Conservation (phyloP, 2,113 vertebrate species). For the Leuciscus idus region DNA sequence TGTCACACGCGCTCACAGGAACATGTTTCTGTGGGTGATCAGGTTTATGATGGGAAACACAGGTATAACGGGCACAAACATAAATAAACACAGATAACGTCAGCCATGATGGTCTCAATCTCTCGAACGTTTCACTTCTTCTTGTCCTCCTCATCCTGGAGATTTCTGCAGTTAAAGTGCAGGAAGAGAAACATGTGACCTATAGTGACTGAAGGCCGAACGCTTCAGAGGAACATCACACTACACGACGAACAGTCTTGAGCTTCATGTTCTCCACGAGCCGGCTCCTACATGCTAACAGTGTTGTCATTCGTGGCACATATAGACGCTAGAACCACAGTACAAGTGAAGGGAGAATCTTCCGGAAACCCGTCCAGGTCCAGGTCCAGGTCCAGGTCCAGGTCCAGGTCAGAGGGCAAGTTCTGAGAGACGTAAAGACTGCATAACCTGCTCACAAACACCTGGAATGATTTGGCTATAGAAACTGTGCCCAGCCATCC, state of each 20-base stretch:
- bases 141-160: background rate
- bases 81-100: background rate
- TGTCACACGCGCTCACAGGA: background rate
- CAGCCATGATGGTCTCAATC: background rate
- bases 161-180: slow-evolving; percentile 15
- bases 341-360: background rate
- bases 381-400: background rate
- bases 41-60: background rate
- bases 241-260: background rate
- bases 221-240: background rate
- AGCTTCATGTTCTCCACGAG: background rate
- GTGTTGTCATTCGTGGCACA: background rate
- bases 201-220: background rate
- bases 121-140: background rate
- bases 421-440: background rate
- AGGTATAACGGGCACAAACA: background rate
- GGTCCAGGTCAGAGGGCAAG: background rate
- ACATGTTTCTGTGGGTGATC: background rate
- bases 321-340: background rate
- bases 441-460: background rate
- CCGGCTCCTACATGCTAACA: background rate
- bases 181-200: background rate
- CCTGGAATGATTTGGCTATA: background rate
- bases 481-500: background rate
- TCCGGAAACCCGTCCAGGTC: background rate